phyloP scores from a whole-genome alignment of 2,797 vertebrate species.

The Phrynocephalus vlangalii region DNA sequence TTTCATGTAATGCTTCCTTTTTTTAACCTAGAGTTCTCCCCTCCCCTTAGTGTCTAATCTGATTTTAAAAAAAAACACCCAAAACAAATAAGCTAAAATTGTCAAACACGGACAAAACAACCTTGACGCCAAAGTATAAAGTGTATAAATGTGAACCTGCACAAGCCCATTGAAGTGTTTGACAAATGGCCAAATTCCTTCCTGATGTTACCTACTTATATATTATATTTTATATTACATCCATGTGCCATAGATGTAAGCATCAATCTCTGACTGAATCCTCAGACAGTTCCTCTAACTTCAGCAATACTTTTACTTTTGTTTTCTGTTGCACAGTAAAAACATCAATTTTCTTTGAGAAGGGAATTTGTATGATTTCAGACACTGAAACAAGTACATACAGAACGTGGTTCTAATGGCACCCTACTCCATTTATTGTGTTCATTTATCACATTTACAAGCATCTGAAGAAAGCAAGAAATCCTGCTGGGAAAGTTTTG shows the following conservation, averaged over 20 bases:
- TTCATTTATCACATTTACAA: neutral
- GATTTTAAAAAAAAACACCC: too few relatives aligned
- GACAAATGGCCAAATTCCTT: neutral
- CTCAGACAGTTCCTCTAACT: neutral
- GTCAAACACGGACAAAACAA: neutral
- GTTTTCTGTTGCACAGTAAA: neutral
- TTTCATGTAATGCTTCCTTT: too few relatives aligned
- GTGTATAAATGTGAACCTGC: neutral
- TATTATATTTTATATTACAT: neutral
- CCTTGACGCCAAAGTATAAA: neutral
- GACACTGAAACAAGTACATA: neutral
- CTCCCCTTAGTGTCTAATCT: too few relatives aligned
- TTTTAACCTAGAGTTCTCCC: too few relatives aligned
- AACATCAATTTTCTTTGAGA: neutral
- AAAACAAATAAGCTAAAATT: neutral
- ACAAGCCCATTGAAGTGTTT: neutral
- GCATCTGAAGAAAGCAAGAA: neutral
- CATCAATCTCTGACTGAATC: neutral
- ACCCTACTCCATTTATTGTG: neutral
- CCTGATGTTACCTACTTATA: neutral
- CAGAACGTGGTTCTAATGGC: neutral
- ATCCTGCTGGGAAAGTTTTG: neutral
- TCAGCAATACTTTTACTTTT: neutral
- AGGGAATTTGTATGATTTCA: neutral
- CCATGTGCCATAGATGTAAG: neutral